Evolutionary conservation across 2,797 vertebrate genomes (phyloP).

Genomic region (Nyctibius grandis): DNA sequence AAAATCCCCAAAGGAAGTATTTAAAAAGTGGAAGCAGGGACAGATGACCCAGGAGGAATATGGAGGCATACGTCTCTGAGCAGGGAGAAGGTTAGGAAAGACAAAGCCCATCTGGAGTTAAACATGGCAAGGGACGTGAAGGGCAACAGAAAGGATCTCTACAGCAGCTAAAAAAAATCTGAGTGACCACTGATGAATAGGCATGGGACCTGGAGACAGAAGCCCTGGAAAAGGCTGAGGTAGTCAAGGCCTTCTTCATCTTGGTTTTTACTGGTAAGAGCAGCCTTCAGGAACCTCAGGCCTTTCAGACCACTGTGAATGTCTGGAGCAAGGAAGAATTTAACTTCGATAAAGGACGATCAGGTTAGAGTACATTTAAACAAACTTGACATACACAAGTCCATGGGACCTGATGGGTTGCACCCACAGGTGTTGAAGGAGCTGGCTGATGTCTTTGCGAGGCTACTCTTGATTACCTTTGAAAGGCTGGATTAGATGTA

Average conservation of each 20-base stretch:
- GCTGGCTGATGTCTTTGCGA: not conserved
- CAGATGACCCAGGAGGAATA: not conserved
- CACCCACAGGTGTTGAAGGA: not conserved
- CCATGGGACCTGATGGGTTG: not conserved
- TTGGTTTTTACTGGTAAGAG: not conserved
- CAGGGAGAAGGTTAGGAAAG: not conserved
- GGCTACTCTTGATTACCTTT: not conserved
- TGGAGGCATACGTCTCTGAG: not conserved
- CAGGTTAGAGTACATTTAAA: not conserved
- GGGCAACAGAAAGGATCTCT: not conserved
- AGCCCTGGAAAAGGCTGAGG: not conserved
- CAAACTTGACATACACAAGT: not conserved
- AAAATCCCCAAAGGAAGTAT: not conserved
- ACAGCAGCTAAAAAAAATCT: not conserved
- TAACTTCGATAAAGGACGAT: not conserved
- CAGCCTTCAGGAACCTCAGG: not conserved
- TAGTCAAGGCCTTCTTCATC: not conserved
- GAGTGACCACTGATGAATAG: not conserved
- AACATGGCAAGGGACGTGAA: not conserved
- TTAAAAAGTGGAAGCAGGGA: not conserved
- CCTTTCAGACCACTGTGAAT: not conserved
- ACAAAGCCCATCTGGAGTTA: not conserved
- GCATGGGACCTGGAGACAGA: not conserved
- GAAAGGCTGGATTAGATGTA: not conserved
- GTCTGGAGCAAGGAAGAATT: not conserved